These are phyloP conservation scores for Pocota personata DNA, from an alignment of 2,888 invertebrate species.

Conservation along the genomic window DNA sequence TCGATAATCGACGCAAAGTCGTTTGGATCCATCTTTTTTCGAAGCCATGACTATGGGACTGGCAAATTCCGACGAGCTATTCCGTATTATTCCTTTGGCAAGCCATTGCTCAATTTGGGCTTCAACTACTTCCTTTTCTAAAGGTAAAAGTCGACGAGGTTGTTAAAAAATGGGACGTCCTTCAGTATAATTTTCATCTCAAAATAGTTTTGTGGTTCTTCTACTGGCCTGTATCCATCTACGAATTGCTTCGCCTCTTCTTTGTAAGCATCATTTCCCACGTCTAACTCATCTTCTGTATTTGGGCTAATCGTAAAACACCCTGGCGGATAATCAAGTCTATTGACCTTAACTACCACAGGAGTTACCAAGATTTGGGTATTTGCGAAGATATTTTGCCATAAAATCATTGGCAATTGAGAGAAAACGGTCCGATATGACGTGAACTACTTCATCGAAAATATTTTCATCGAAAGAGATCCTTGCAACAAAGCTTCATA, in stretches of 20 bases:
- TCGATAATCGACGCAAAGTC: no score
- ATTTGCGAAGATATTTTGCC: no score
- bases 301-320: neutral
- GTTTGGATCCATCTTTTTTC: neutral
- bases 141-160: neutral
- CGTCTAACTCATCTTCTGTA: neutral
- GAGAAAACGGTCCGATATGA: neutral
- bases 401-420: constrained; percentile 6
- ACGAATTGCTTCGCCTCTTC: no score
- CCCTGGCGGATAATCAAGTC: neutral
- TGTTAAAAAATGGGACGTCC: neutral
- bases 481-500: neutral
- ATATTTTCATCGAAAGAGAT: neutral
- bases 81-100: neutral
- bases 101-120: neutral
- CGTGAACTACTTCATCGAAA: neutral
- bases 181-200: neutral
- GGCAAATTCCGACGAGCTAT: no score
- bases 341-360: neutral
- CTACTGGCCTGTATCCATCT: neutral
- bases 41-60: neutral
- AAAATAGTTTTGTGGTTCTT: neutral
- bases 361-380: constrained; percentile 1
- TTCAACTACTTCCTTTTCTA: neutral
- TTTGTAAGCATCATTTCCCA: neutral